Conservation (phyloP, 2,888 invertebrate genomes). For the Campoplex nolae region DNA sequence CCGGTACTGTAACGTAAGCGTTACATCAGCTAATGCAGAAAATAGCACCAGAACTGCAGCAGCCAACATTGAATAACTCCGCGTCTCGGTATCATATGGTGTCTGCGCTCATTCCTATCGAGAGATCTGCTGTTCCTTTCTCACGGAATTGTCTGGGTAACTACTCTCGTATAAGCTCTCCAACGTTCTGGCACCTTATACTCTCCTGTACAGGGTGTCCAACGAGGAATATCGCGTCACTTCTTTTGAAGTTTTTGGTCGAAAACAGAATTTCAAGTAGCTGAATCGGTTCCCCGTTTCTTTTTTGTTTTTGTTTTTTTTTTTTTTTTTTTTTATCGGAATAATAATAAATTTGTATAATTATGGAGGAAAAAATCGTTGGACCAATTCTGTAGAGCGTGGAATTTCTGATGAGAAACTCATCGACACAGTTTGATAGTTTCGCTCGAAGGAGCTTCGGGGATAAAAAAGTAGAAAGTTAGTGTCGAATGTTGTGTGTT, state of each 20-base stretch:
- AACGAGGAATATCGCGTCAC: background rate
- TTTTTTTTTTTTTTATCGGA: background rate
- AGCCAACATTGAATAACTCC: slow-evolving; percentile 57
- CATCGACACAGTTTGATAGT: background rate
- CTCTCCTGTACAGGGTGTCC: background rate
- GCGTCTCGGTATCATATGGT: slow-evolving; percentile 51
- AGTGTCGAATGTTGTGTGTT: background rate
- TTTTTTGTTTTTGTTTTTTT: background rate
- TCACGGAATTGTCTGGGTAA: slow-evolving; percentile 62
- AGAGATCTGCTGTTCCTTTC: slow-evolving; percentile 47
- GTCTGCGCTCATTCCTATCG: slow-evolving; percentile 49
- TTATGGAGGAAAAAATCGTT: background rate
- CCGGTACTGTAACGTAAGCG: slow-evolving; percentile 59
- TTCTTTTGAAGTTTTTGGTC: background rate
- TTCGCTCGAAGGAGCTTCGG: background rate
- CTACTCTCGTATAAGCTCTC: background rate
- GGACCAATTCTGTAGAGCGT: background rate
- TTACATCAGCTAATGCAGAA: slow-evolving; percentile 51
- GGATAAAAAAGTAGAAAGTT: background rate
- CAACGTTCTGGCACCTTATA: background rate
- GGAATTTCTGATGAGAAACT: background rate
- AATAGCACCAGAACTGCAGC: slow-evolving; percentile 25
- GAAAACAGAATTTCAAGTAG: background rate
- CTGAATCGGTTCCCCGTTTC: background rate
- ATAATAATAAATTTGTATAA: background rate